Conservation (phyloP, 2,113 vertebrate species). For the Notarius quadriscutis region DNA sequence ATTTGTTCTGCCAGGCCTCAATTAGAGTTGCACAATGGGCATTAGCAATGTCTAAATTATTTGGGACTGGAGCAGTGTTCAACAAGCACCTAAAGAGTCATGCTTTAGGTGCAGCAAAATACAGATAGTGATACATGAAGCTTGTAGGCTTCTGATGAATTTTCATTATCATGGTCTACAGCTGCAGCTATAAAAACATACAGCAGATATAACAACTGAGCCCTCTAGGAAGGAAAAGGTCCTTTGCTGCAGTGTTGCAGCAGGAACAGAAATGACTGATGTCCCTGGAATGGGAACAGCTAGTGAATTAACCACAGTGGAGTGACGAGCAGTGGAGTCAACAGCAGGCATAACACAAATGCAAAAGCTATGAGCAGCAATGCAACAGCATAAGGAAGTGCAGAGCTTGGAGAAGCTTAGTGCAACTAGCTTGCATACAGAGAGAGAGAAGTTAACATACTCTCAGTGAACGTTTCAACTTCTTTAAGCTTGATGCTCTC, state of each 20-base stretch:
- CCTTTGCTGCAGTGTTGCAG: background rate
- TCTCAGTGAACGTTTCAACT: background rate
- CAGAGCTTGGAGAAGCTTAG: background rate
- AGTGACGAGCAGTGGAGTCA: background rate
- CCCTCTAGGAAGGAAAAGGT: background rate
- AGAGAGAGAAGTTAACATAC: background rate
- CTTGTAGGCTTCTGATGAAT: background rate
- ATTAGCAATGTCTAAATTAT: background rate
- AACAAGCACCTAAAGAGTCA: background rate
- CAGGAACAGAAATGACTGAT: background rate
- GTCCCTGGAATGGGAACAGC: background rate
- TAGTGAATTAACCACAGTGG: background rate
- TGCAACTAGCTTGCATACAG: background rate
- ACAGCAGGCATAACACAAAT: background rate
- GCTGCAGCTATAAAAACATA: background rate
- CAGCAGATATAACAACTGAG: background rate
- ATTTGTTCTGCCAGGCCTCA: background rate
- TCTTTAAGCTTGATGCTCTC: background rate
- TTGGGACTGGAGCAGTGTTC: background rate
- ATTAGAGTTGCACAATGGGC: too few relatives aligned
- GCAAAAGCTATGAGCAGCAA: background rate
- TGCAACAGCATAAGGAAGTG: background rate
- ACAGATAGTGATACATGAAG: background rate
- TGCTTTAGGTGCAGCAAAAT: background rate
- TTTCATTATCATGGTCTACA: background rate